Conservation (phyloP, 2,888 invertebrate genomes). For the Dynastes hyllus region DNA sequence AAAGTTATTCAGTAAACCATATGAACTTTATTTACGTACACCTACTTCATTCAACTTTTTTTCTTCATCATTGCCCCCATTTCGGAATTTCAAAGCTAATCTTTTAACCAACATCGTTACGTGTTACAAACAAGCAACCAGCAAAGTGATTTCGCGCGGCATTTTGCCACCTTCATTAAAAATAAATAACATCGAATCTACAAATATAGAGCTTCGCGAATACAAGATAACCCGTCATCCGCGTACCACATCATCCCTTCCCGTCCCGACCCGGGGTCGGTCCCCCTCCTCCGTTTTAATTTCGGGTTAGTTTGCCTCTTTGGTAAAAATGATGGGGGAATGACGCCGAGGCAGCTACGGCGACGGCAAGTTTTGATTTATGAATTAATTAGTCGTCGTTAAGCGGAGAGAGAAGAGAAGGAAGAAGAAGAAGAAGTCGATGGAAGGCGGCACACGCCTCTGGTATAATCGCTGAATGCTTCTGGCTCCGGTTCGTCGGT, state of each 20-base stretch:
- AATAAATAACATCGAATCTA: conserved; percentile 34
- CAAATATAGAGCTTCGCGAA: conserved; percentile 17
- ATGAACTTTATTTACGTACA: too few relatives aligned
- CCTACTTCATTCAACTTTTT: too few relatives aligned
- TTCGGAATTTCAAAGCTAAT: not conserved
- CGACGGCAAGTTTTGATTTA: conserved; percentile 42
- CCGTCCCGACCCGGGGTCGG: not conserved
- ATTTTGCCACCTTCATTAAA: conserved; percentile 11
- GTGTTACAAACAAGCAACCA: not conserved
- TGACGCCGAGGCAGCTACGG: not conserved
- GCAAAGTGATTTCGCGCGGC: not conserved
- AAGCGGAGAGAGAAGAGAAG: not conserved
- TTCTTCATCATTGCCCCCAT: too few relatives aligned
- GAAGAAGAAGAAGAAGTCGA: conserved; percentile 22
- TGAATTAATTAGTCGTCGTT: conserved; percentile 41
- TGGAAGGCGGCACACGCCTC: conserved; percentile 25
- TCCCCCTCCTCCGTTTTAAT: conserved; percentile 20
- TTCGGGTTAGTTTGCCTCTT: conserved; percentile 31
- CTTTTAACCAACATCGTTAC: not conserved
- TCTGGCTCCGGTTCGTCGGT: not conserved
- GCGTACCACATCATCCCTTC: too few relatives aligned
- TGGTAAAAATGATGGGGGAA: conserved; percentile 34
- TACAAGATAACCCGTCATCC: conserved; percentile 3
- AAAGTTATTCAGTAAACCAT: too few relatives aligned
- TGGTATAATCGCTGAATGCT: conserved; percentile 29